Evolutionary conservation across 2,888 invertebrate species (phyloP), one percentile per base, ranked within the genome.

Genomic region (Eupeodes latifasciatus): DNA sequence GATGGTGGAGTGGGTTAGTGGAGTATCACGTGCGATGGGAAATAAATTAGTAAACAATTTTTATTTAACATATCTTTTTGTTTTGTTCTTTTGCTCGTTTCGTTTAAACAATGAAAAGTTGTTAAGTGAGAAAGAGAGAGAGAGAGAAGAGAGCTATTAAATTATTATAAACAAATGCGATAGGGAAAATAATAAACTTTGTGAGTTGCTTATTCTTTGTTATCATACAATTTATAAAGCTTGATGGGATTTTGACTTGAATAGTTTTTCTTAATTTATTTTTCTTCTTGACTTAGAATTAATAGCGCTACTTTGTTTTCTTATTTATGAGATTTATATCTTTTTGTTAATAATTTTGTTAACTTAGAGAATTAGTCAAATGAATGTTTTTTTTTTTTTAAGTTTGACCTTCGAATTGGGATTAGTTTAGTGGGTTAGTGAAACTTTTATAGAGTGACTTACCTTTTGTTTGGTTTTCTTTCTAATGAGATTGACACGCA

Each of bases 1-100:
- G 11, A 51, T 16, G 64, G 79, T 61, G 66, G 86, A 87, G 75
- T 76, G 76, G 79, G 80, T 83, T 83, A 83, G 64, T 83, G 69
- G 86, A 87, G 76, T 87, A 87, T 87, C 86, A 87, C 86, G 75
- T 87, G 86, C 76, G 79, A 83, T 76, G 86, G 59, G 83, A 78
- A 85, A 59, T 59, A 55, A 71, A 71, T 71, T 71, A 71, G 69
- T 55, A 72, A 72, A 72, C 59, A 59, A 59, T 11, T 71, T 53
- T 55, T 57, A 9, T 27, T 27, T 27, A 27, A 27, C 27, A 27
- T 27, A 11, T 11, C 0, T 27, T 59, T 59, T 27, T 27, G 27
- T 27, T 44, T 57, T 14, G 1, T 71, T 57, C 14, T 47, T 4
- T 44, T 27, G 27, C 19, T 49, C 14, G 9, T 27, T 27, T 47